A percentile compares a stretch with the other conserved stretches of the same genome.
These are phyloP conservation scores for Xanthia icteritia DNA, from an alignment of 2,888 invertebrate genomes.

Conservation along the genomic window DNA sequence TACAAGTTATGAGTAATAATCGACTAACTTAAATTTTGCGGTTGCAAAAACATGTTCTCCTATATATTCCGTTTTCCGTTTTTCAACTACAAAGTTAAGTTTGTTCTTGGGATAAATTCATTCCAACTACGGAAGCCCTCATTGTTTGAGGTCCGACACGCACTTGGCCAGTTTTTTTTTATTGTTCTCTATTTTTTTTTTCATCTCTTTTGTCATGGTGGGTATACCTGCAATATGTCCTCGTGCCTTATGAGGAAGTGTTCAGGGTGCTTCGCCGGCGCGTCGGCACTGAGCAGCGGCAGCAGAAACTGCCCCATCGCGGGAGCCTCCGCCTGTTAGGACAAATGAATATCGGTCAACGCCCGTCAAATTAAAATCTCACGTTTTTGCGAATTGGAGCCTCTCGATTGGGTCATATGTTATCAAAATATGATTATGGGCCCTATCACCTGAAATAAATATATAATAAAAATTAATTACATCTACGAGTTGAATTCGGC, in stretches of 20 bases:
- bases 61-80: too few relatives aligned
- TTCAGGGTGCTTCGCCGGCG: constrained; percentile 75
- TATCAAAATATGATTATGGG: neutral
- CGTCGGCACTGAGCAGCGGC: constrained; percentile 82
- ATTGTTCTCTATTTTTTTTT: too few relatives aligned
- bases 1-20: too few relatives aligned
- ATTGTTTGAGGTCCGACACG: too few relatives aligned
- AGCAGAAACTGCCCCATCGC: constrained; percentile 87
- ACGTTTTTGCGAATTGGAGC: neutral
- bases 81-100: too few relatives aligned
- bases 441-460: neutral
- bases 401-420: neutral
- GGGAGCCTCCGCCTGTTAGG: constrained; percentile 78
- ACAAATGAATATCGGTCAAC: neutral
- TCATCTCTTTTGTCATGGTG: too few relatives aligned
- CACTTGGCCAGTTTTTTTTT: too few relatives aligned
- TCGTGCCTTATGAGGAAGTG: constrained; percentile 86
- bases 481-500: too few relatives aligned
- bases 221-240: constrained; percentile 84
- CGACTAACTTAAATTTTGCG: too few relatives aligned
- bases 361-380: neutral
- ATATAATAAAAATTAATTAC: neutral
- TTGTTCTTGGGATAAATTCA: too few relatives aligned
- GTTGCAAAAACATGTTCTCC: too few relatives aligned
- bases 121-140: too few relatives aligned